Conservation (phyloP, 92 coral and sea anemone genomes). For the Epizoanthus scotinus region DNA sequence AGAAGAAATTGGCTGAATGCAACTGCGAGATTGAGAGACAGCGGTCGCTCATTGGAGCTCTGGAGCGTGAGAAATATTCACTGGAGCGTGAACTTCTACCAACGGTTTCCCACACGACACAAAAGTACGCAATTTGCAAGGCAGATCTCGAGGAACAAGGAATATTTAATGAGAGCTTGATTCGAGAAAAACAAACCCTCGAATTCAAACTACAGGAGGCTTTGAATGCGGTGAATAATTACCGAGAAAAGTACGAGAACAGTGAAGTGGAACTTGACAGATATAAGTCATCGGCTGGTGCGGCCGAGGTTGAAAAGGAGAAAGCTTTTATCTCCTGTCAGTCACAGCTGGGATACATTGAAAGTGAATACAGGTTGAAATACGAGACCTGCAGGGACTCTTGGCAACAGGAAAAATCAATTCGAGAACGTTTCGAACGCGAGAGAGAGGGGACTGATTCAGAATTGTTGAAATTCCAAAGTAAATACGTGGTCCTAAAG, state of each 20-base stretch:
- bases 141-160: slow-evolving; percentile 36
- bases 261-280: slow-evolving; percentile 2
- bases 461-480: slow-evolving; percentile 51
- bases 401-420: slow-evolving; percentile 44
- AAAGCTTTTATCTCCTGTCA: slow-evolving; percentile 36
- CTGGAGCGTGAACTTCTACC: slow-evolving; percentile 12
- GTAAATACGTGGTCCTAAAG: slow-evolving; percentile 29
- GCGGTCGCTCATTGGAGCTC: slow-evolving; percentile 35
- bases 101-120: slow-evolving; percentile 32
- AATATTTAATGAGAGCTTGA: slow-evolving; percentile 44
- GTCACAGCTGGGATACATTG: slow-evolving; percentile 49
- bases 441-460: slow-evolving; percentile 22
- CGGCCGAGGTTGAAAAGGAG: slow-evolving; percentile 35
- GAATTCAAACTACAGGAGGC: slow-evolving; percentile 34
- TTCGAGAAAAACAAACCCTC: slow-evolving; percentile 24
- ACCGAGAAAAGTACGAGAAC: slow-evolving; percentile 11
- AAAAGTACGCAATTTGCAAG: slow-evolving; percentile 26
- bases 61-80: slow-evolving; percentile 10
- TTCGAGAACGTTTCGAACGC: slow-evolving; percentile 41
- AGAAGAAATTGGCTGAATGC: background rate
- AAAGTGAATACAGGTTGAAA: slow-evolving; percentile 48
- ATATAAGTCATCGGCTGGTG: background rate
- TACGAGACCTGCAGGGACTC: slow-evolving; percentile 46
- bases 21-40: slow-evolving; percentile 20
- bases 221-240: slow-evolving; percentile 37